Conservation (phyloP, 2,797 vertebrate genomes). For the Iguana delicatissima region DNA sequence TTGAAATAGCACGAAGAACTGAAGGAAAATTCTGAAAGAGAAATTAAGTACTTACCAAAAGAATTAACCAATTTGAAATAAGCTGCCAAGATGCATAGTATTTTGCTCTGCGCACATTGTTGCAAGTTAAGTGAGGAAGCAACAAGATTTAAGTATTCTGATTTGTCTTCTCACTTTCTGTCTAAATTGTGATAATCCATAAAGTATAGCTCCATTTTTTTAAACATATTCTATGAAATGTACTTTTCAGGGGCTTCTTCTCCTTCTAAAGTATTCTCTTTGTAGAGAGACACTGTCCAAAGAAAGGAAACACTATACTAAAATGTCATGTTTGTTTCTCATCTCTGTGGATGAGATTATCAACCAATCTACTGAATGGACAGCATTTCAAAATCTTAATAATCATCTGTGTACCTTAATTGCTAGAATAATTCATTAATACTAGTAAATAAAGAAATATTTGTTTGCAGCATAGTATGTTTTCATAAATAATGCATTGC, state of each 20-base stretch:
- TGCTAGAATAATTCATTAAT: neutral
- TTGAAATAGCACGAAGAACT: conserved; percentile 35
- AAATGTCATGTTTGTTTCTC: neutral
- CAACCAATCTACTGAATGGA: neutral
- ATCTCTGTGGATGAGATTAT: neutral
- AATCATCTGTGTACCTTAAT: neutral
- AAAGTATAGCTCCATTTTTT: neutral
- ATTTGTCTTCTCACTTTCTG: neutral
- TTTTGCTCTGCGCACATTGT: neutral
- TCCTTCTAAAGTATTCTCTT: conserved; percentile 20
- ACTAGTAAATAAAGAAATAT: neutral
- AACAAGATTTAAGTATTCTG: neutral
- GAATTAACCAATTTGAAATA: neutral
- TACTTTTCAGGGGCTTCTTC: neutral
- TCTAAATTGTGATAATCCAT: neutral
- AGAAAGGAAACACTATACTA: neutral
- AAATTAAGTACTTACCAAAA: conserved; percentile 6
- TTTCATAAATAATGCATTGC: conserved; percentile 7
- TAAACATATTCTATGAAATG: neutral
- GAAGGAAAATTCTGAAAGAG: neutral
- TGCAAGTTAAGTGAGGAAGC: neutral
- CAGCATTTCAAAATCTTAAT: neutral
- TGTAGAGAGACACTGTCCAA: neutral
- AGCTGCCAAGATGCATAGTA: neutral
- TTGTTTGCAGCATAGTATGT: neutral